phyloP scores from a whole-genome alignment of 2,888 invertebrate genomes.

The Micoletzkya japonica region DNA sequence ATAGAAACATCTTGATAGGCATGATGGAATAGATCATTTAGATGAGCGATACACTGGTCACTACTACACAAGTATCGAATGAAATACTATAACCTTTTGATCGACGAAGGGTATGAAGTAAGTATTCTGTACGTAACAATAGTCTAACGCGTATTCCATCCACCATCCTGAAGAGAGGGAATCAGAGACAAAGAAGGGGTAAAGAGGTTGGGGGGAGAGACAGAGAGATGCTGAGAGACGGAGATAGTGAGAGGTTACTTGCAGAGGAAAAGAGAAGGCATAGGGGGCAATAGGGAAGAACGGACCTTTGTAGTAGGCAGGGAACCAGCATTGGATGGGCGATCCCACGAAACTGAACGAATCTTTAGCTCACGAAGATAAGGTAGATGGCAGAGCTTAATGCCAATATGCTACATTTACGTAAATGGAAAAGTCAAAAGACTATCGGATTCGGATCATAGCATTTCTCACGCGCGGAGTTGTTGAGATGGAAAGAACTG shows the following conservation, averaged over 20 bases:
- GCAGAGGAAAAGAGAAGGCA: not conserved
- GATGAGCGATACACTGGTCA: too few relatives aligned
- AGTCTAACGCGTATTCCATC: slow-evolving; percentile 68
- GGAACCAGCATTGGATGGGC: slow-evolving; percentile 69
- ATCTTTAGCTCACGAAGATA: not conserved
- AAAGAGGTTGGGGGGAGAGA: not conserved
- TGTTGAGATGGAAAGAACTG: slow-evolving; percentile 19
- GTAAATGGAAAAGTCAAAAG: too few relatives aligned
- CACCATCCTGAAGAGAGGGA: slow-evolving; percentile 56
- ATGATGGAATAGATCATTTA: too few relatives aligned
- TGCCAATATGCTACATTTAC: too few relatives aligned
- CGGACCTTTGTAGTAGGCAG: slow-evolving; percentile 67
- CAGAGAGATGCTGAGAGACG: not conserved
- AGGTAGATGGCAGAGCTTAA: too few relatives aligned
- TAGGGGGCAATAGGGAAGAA: not conserved
- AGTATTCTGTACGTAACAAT: slow-evolving; percentile 69
- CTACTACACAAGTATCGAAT: too few relatives aligned
- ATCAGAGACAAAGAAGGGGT: not conserved
- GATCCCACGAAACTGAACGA: slow-evolving; percentile 66
- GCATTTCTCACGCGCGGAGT: not conserved
- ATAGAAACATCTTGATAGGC: too few relatives aligned
- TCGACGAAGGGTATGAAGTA: slow-evolving; percentile 67
- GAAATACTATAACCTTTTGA: too few relatives aligned
- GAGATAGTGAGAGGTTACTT: not conserved
- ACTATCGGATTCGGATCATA: not conserved